A percentile compares a stretch with the other conserved stretches of the same genome.
Conservation (phyloP, 2,113 vertebrate species). For the Ammodytes dubius region DNA sequence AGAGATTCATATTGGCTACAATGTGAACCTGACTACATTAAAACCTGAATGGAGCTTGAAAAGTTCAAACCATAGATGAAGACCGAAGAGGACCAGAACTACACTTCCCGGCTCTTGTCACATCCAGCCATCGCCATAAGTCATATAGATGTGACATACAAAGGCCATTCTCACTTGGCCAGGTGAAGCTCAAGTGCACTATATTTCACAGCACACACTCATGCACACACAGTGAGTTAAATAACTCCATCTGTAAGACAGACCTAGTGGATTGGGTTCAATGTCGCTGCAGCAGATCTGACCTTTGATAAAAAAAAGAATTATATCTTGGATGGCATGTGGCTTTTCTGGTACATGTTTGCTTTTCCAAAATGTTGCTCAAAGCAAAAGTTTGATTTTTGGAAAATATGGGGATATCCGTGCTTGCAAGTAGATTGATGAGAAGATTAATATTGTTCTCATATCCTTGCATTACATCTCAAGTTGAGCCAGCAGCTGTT, state of each 20-base stretch:
- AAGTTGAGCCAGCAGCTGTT: background rate
- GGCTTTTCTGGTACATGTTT: background rate
- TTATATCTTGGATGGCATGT: background rate
- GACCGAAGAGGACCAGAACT: slow-evolving; percentile 14
- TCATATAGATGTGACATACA: slow-evolving; percentile 65
- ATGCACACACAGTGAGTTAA: slow-evolving; percentile 29
- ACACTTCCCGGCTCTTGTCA: slow-evolving; percentile 22
- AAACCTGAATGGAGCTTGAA: slow-evolving; percentile 25
- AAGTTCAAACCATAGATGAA: slow-evolving; percentile 47
- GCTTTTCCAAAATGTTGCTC: background rate
- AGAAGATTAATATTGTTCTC: background rate
- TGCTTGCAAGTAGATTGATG: background rate
- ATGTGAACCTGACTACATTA: slow-evolving; percentile 24
- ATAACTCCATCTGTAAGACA: slow-evolving; percentile 44
- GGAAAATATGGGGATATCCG: background rate
- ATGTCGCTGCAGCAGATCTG: slow-evolving; percentile 42
- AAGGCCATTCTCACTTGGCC: slow-evolving; percentile 55
- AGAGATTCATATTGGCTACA: slow-evolving; percentile 25
- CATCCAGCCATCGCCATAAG: slow-evolving; percentile 49
- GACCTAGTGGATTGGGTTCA: slow-evolving; percentile 40
- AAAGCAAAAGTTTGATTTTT: background rate
- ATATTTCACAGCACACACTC: slow-evolving; percentile 57
- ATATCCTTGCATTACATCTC: background rate
- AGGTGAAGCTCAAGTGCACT: slow-evolving; percentile 51
- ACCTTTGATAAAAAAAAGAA: background rate